Conservation (phyloP, 2,888 invertebrate species). For the Choristoneura rosaceana region DNA sequence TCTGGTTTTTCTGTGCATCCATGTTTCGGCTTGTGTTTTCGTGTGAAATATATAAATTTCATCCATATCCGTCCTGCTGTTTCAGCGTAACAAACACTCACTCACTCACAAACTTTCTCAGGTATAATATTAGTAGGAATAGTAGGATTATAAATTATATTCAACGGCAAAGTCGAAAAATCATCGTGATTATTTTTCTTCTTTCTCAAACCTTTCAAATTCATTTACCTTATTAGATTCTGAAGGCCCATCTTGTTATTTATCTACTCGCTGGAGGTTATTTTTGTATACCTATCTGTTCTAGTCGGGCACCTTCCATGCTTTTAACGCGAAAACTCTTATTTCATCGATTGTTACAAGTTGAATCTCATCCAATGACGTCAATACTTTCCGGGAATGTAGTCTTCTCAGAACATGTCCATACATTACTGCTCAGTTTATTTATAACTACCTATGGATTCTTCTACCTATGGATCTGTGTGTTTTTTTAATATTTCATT, state of each 20-base stretch:
- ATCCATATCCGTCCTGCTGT: too few relatives aligned
- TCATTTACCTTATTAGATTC: not conserved
- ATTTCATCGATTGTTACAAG: constrained; percentile 61
- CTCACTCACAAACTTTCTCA: too few relatives aligned
- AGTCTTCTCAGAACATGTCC: constrained; percentile 19
- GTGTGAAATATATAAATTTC: too few relatives aligned
- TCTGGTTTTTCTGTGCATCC: too few relatives aligned
- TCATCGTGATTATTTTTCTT: too few relatives aligned
- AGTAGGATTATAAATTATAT: constrained; percentile 6
- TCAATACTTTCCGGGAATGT: constrained; percentile 66
- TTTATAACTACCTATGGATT: constrained; percentile 21
- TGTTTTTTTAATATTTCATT: not conserved
- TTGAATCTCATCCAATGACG: constrained; percentile 67
- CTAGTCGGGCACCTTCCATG: not conserved
- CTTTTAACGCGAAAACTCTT: constrained; percentile 8
- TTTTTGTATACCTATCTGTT: not conserved
- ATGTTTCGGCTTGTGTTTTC: too few relatives aligned
- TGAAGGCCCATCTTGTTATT: not conserved
- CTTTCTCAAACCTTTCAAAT: too few relatives aligned
- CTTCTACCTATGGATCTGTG: not conserved
- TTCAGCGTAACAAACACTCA: too few relatives aligned
- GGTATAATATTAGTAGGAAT: too few relatives aligned
- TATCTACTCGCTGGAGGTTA: not conserved
- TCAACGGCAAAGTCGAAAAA: not conserved
- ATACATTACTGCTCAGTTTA: constrained; percentile 29